phyloP scores from a whole-genome alignment of 2,113 vertebrate species.

The Chauna torquata region DNA sequence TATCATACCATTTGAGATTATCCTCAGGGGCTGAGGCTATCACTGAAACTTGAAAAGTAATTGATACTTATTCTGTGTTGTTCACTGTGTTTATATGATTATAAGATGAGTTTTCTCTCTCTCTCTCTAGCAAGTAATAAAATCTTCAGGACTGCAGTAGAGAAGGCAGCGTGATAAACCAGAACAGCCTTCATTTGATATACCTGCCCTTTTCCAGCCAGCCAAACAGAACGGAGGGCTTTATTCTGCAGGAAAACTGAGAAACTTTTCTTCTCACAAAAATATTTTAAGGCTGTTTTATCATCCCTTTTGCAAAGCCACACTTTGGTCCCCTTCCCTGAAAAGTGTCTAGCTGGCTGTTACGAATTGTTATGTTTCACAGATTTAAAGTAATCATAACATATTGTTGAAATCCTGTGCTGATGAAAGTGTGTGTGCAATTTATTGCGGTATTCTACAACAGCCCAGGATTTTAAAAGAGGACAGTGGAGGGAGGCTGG shows the following conservation, averaged over 20 bases:
- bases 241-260: background rate
- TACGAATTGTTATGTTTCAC: background rate
- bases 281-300: background rate
- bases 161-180: slow-evolving; percentile 27
- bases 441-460: background rate
- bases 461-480: background rate
- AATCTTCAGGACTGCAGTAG: slow-evolving; percentile 9
- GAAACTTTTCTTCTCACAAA: background rate
- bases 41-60: slow-evolving; percentile 59
- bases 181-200: background rate
- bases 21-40: slow-evolving; percentile 37
- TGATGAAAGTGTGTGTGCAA: background rate
- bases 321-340: background rate
- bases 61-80: slow-evolving; percentile 65
- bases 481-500: background rate
- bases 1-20: slow-evolving; percentile 52
- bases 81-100: slow-evolving; percentile 60
- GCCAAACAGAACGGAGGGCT: background rate
- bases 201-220: background rate
- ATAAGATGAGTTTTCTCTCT: slow-evolving; percentile 44
- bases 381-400: background rate
- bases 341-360: background rate
- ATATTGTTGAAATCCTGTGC: background rate
- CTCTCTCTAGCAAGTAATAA: slow-evolving; percentile 39
- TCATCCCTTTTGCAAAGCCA: background rate